Base-by-base conservation (phyloP, 23 tunicate genomes). In the Botrylloides violaceus region DNA sequence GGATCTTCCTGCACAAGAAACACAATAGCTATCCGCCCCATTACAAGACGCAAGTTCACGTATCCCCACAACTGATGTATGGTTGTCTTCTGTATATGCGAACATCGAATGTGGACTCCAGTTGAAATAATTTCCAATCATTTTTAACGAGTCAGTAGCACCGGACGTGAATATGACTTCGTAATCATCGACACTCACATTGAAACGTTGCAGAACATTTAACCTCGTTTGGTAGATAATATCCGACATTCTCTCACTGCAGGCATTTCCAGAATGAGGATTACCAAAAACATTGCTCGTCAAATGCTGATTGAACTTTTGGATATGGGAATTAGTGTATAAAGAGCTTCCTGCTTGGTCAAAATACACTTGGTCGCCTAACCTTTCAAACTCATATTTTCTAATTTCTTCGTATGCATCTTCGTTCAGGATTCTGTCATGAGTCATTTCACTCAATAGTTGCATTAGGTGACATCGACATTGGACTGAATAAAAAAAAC, bases 61-160 rank as follows among this genome's bases (percentile, higher is more conserved):
- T 21, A 88, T 66, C 15, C 96, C 96, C 19, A 88, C 84, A 31
- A 88, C 84, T 15, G 96, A 88, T 33, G 96, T 88, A 47, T 88
- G 96, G 65, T 88, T 88, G 81, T 88, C 96, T 77, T 88, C 84
- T 27, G 82, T 33, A 36, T 88, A 88, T 5, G 39, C 66, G 72
- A 53, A 83, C 19, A 53, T 24, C 7, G 71, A 76, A 24, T 80
- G 83, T 71, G 71, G 23, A 27, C 50, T 57, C 96, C 88, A 82
- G 2, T 33, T 28, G 71, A 88, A 77, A 33, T 49, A 34, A 24
- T 83, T 71, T 27, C 79, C 96, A 2, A 88, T 49, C 19, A 82
- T 2, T 33, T 66, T 77, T 61, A 79, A 22, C 2, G 96, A 75
- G 28, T 62, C 88, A 62, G 96, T 88, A 4, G 88, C 83, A 4